Percentiles rank a stretch among this genome's conserved stretches.
Evolutionary conservation across 2,797 vertebrate genomes (phyloP).

Genomic region (Menidia menidia): DNA sequence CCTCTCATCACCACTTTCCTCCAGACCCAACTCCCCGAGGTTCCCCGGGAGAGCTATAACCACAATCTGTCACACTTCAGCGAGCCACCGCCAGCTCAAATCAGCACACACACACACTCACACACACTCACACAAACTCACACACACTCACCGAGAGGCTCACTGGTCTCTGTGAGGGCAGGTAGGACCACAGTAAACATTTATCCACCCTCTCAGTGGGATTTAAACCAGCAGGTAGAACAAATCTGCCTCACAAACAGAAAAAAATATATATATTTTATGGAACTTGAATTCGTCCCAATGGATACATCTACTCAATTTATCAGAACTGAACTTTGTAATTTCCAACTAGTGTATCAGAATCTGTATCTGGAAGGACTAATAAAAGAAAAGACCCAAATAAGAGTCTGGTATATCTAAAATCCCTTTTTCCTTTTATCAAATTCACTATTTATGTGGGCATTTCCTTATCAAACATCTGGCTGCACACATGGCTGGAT

Average conservation of each 20-base stretch:
- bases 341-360: too few relatives aligned
- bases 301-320: too few relatives aligned
- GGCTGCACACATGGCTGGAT: background rate
- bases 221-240: background rate
- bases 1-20: conserved; percentile 28
- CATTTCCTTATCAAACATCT: background rate
- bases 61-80: conserved; percentile 35
- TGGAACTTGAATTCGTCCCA: too few relatives aligned
- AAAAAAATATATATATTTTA: too few relatives aligned
- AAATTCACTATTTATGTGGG: background rate
- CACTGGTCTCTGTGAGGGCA: background rate
- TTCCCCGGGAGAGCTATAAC: conserved; percentile 18
- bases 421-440: background rate
- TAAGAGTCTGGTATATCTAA: background rate
- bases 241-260: background rate
- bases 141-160: too few relatives aligned
- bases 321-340: too few relatives aligned
- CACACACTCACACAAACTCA: too few relatives aligned
- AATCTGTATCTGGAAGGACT: too few relatives aligned
- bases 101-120: background rate
- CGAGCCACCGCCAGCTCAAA: conserved; percentile 13
- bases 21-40: conserved; percentile 32
- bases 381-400: too few relatives aligned
- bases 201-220: background rate
- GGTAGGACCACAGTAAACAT: background rate